Base-by-base conservation (phyloP, 2,113 vertebrate genomes). In the Gnathonemus longibarbis region DNA sequence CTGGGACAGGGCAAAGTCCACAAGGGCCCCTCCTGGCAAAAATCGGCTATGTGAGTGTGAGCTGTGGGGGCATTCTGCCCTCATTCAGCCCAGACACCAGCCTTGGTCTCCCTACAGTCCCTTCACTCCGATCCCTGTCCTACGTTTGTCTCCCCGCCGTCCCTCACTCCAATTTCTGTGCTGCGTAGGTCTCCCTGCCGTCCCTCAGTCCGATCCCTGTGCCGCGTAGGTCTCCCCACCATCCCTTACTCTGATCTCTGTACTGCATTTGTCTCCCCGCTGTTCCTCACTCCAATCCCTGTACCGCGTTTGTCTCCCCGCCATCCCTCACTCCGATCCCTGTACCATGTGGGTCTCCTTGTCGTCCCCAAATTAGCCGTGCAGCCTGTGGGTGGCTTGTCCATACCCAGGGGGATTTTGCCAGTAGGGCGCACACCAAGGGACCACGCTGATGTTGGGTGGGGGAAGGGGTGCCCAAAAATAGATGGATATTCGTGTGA, bases 341-440 rank as follows among this genome's bases (percentile, higher is more conserved):
- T n/a, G 56, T 31, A 74, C n/a, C n/a, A 31, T 2, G 13, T 31
- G 66, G 9, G 3, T 74, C 66, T 74, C n/a, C 27, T 35, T n/a
- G 27, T n/a, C 66, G 3, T 74, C n/a, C 27, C 39, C 10, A 39
- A 77, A 31, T 39, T 35, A 77, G 31, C 70, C 4, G 7, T 17
- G 27, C 31, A 77, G 70, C 13, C 70, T 39, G 70, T 17, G 31
- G 27, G 70, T 77, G 31, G 13, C 35, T 77, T 39, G 27, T 77
- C 35, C 13, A 24, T n/a, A 5, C 24, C 21, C 6, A 27, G 9
- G 45, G 45, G 84, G 1, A 46, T 27, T 48, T 87, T 11, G 48
- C 13, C 5, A 4, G 13, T 87, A 11, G 92, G 88, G 77, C 84
- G 1, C 48, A 88, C 91, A 91, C 93, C 90, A 92, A 89, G 88